Evolutionary conservation across 2,888 invertebrate genomes (phyloP).

Genomic region (Sinotaia quadrata): DNA sequence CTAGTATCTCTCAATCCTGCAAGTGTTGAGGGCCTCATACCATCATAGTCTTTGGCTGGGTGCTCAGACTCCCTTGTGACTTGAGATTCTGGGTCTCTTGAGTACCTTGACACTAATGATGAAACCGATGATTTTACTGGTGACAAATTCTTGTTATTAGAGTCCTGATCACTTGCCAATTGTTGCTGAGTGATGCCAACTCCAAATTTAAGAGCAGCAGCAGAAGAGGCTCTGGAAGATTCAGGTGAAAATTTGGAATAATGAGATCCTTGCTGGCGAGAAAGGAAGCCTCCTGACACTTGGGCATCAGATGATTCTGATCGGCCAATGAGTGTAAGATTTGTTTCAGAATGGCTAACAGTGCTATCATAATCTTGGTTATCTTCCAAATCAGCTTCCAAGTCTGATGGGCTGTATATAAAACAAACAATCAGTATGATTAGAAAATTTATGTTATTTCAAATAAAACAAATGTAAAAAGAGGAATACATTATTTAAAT

Average conservation of each 20-base stretch:
- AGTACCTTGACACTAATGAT: slow-evolving; percentile 40
- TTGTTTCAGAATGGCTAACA: slow-evolving; percentile 74
- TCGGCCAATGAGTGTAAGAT: slow-evolving; percentile 65
- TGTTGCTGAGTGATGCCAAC: slow-evolving; percentile 1
- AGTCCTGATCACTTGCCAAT: slow-evolving; percentile 2
- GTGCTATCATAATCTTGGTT: slow-evolving; percentile 76
- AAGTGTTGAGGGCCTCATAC: background rate
- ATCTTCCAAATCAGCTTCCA: slow-evolving; percentile 78
- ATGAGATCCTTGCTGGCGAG: slow-evolving; percentile 23
- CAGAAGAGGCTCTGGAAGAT: slow-evolving; percentile 31
- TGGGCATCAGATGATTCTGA: slow-evolving; percentile 50
- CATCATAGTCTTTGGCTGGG: slow-evolving; percentile 18
- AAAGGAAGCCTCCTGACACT: slow-evolving; percentile 27
- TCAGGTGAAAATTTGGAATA: slow-evolving; percentile 42
- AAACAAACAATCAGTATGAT: background rate
- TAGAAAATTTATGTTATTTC: too few relatives aligned
- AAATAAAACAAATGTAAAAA: background rate
- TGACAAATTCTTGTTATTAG: background rate
- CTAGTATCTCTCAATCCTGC: background rate
- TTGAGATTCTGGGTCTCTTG: slow-evolving; percentile 19
- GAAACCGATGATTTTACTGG: slow-evolving; percentile 10
- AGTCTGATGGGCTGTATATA: slow-evolving; percentile 75
- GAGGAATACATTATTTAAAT: background rate
- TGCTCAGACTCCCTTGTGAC: slow-evolving; percentile 14
- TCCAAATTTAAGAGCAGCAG: slow-evolving; percentile 23